Percentiles rank a stretch among this genome's conserved stretches.
Conservation (phyloP, 2,888 invertebrate genomes). For the Drosophila mayaguana region DNA sequence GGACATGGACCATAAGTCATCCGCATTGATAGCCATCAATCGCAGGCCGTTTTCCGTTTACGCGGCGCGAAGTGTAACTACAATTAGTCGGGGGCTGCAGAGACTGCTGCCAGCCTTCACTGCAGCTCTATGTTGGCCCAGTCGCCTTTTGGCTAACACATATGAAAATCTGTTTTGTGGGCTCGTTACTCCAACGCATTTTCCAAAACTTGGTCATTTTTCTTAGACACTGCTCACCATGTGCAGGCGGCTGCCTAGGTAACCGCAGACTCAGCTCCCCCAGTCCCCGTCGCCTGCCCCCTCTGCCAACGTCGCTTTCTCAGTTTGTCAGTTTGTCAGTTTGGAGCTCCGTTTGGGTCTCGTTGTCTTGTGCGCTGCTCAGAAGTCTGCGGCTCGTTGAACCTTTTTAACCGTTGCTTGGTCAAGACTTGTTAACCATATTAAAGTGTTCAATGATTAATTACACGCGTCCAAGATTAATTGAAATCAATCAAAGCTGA, state of each 20-base stretch:
- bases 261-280: conserved; percentile 35
- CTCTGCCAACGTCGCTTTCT: conserved; percentile 64
- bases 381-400: conserved; percentile 72
- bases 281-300: conserved; percentile 3
- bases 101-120: conserved; percentile 7
- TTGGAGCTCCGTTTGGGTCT: conserved; percentile 45
- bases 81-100: conserved; percentile 71
- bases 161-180: conserved; percentile 62
- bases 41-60: conserved; percentile 60
- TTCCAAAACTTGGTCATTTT: conserved; percentile 70
- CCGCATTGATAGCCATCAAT: conserved; percentile 80
- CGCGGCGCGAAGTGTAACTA: conserved; percentile 74
- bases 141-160: conserved; percentile 50
- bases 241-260: conserved; percentile 59
- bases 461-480: conserved; percentile 85
- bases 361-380: conserved; percentile 22
- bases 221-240: conserved; percentile 48
- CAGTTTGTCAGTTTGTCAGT: conserved; percentile 59
- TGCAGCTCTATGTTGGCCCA: conserved; percentile 30
- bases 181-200: conserved; percentile 81
- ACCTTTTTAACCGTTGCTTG: conserved; percentile 84
- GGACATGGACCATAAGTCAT: conserved; percentile 71
- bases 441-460: conserved; percentile 85
- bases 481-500: conserved; percentile 86
- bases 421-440: conserved; percentile 85